Evolutionary conservation across 2,113 vertebrate species (phyloP).

Genomic region (Pollimyrus isidori): DNA sequence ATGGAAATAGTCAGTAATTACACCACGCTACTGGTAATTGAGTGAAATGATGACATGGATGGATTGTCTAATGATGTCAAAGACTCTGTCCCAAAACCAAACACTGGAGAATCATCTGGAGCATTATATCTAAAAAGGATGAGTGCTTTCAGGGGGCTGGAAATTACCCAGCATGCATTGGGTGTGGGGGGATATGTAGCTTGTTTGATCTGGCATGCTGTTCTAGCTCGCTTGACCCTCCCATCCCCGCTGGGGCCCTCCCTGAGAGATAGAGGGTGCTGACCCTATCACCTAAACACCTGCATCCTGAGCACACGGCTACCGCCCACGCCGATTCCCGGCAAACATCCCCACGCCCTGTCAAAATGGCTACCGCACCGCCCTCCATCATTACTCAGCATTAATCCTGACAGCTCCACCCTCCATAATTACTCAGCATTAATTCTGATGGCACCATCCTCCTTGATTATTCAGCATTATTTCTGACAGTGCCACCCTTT

Average conservation of each 20-base stretch:
- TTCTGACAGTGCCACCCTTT: neutral
- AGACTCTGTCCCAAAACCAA: neutral
- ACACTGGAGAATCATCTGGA: neutral
- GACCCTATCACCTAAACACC: slow-evolving; percentile 42
- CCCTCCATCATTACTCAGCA: too few species aligned
- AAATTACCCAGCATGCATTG: neutral
- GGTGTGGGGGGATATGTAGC: neutral
- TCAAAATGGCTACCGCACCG: neutral
- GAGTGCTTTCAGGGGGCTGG: slow-evolving; percentile 13
- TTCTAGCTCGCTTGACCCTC: neutral
- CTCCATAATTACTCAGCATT: neutral
- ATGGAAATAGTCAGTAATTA: slow-evolving; percentile 4
- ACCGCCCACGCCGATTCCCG: neutral
- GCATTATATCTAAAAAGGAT: neutral
- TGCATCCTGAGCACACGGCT: slow-evolving; percentile 59
- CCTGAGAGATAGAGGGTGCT: neutral
- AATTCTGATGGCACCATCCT: neutral
- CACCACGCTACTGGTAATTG: neutral
- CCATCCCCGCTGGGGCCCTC: neutral
- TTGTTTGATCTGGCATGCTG: slow-evolving; percentile 2
- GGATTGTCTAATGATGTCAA: neutral
- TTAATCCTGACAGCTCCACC: too few species aligned
- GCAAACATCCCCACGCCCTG: neutral
- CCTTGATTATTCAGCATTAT: neutral
- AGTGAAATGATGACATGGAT: slow-evolving; percentile 7